phyloP scores from a whole-genome alignment of 2,797 vertebrate species.

The Sebastolobus altivelis region DNA sequence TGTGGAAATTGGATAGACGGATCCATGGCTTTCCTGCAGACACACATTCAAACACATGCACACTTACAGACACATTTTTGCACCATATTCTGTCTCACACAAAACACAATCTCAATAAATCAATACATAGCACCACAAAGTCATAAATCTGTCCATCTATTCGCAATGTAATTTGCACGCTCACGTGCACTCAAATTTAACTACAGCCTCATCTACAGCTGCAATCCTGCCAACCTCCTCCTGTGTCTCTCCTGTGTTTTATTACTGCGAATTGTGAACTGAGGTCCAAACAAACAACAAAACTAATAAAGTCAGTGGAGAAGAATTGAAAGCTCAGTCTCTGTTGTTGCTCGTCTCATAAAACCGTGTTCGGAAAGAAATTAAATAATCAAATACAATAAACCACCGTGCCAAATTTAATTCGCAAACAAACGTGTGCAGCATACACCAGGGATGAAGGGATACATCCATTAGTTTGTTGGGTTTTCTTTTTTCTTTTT shows the following conservation, averaged over 20 bases:
- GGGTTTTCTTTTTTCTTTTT: neutral
- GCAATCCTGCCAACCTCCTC: conserved; percentile 6
- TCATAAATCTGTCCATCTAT: conserved; percentile 22
- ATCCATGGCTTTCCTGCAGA: neutral
- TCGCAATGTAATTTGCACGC: conserved; percentile 11
- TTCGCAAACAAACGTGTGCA: conserved; percentile 18
- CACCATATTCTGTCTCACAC: neutral
- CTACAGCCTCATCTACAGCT: conserved; percentile 28
- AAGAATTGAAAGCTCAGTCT: conserved; percentile 50
- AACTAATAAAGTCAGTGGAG: conserved; percentile 57
- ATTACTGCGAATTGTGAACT: conserved; percentile 45
- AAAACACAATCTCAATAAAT: conserved; percentile 36
- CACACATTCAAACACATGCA: neutral
- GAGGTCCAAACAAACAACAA: conserved; percentile 40
- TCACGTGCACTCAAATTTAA: conserved; percentile 12
- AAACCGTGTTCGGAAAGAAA: conserved; percentile 41
- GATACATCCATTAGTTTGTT: conserved; percentile 5
- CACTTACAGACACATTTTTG: neutral
- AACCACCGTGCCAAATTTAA: conserved; percentile 45
- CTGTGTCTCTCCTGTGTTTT: conserved; percentile 34
- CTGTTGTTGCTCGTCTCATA: conserved; percentile 42
- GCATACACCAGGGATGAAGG: conserved; percentile 12
- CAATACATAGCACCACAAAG: conserved; percentile 13
- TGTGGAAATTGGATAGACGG: neutral
- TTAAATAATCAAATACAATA: conserved; percentile 53